Evolutionary conservation across 1,140 invertebrate species (phyloP).

Genomic region (Halesus radiatus): DNA sequence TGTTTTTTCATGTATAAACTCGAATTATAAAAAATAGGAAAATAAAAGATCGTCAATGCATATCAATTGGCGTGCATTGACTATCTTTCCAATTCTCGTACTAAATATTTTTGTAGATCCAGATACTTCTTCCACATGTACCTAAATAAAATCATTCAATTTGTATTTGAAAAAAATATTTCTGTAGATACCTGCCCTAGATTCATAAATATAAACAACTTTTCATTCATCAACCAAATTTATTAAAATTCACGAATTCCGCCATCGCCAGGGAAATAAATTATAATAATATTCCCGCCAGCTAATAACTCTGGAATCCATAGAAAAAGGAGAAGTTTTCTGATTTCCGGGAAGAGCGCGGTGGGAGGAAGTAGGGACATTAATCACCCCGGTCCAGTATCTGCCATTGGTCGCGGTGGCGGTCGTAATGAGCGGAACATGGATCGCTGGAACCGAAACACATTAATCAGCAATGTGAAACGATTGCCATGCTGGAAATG

Average conservation of each 20-base stretch:
- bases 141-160: too few relatives aligned
- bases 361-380: conserved; percentile 15
- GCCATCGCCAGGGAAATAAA: background rate
- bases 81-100: too few relatives aligned
- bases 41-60: too few relatives aligned
- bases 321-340: background rate
- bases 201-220: background rate
- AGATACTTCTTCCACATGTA: too few relatives aligned
- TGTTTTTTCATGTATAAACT: too few relatives aligned
- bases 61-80: too few relatives aligned
- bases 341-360: background rate
- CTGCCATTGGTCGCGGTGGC: too few relatives aligned
- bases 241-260: background rate
- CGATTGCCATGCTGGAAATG: background rate
- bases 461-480: conserved; percentile 16
- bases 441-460: background rate
- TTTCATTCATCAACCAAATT: background rate
- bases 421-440: background rate
- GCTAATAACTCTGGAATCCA: background rate
- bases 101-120: too few relatives aligned
- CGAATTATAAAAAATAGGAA: too few relatives aligned
- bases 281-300: background rate
- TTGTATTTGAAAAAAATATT: too few relatives aligned
- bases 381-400: conserved; percentile 10
- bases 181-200: too few relatives aligned